phyloP scores from a whole-genome alignment of 2,113 vertebrate genomes.

The Craseonycteris thonglongyai region DNA sequence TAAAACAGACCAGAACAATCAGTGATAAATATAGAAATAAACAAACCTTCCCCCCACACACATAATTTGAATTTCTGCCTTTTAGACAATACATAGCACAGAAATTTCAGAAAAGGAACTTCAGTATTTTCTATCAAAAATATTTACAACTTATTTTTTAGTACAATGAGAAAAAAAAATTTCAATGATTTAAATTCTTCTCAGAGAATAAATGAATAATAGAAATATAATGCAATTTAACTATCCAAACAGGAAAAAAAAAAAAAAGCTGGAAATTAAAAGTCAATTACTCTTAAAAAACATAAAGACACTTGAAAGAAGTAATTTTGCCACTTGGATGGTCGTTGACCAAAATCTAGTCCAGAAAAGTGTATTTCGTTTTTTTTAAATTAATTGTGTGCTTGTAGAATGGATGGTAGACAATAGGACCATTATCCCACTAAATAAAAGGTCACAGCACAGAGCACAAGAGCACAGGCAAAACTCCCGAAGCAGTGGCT shows the following conservation, averaged over 20 bases:
- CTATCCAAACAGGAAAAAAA: background rate
- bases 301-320: conserved; percentile 27
- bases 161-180: background rate
- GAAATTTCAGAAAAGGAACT: background rate
- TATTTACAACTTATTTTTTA: background rate
- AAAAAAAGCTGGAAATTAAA: background rate
- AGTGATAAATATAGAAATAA: background rate
- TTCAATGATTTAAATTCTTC: background rate
- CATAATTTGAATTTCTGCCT: background rate
- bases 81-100: background rate
- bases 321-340: conserved; percentile 23
- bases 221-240: conserved; percentile 31
- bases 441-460: background rate
- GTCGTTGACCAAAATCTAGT: conserved; percentile 26
- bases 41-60: rapidly evolving
- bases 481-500: background rate
- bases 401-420: background rate
- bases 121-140: background rate
- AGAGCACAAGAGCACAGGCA: background rate
- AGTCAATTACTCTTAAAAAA: conserved; percentile 52
- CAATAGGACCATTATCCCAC: conserved; percentile 7
- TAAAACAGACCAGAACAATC: background rate
- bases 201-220: conserved; percentile 34
- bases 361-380: conserved; percentile 37
- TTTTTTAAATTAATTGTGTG: conserved; percentile 63